These are phyloP conservation scores for Valencia hispanica DNA, from an alignment of 2,797 vertebrate species.

Conservation along the genomic window DNA sequence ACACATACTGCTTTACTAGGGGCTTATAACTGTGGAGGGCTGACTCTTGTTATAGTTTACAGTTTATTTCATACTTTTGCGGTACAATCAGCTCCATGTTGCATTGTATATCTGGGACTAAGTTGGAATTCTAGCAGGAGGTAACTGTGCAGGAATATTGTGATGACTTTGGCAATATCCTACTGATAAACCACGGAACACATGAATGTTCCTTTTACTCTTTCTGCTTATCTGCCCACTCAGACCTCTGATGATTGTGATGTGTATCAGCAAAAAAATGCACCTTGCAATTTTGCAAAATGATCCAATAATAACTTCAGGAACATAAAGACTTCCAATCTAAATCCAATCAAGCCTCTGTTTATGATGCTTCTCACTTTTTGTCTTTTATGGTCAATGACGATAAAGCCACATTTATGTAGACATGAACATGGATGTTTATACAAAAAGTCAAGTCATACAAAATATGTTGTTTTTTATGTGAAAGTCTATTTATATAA, in stretches of 20 bases:
- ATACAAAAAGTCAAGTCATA: constrained; percentile 8
- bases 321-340: background rate
- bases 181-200: background rate
- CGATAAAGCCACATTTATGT: background rate
- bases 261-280: background rate
- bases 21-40: background rate
- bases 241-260: background rate
- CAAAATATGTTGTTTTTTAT: background rate
- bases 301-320: background rate
- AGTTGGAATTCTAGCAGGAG: background rate
- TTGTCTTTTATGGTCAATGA: background rate
- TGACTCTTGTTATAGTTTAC: background rate
- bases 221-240: background rate
- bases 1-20: too few species aligned
- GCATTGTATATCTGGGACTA: background rate
- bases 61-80: background rate
- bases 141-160: background rate
- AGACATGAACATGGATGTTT: too few species aligned
- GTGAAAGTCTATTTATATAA: constrained; percentile 27
- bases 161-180: background rate
- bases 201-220: background rate
- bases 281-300: background rate
- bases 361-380: background rate
- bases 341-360: background rate
- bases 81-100: background rate